Base-by-base conservation (phyloP, 2,113 vertebrate genomes). In the Xiphorhynchus elegans region DNA sequence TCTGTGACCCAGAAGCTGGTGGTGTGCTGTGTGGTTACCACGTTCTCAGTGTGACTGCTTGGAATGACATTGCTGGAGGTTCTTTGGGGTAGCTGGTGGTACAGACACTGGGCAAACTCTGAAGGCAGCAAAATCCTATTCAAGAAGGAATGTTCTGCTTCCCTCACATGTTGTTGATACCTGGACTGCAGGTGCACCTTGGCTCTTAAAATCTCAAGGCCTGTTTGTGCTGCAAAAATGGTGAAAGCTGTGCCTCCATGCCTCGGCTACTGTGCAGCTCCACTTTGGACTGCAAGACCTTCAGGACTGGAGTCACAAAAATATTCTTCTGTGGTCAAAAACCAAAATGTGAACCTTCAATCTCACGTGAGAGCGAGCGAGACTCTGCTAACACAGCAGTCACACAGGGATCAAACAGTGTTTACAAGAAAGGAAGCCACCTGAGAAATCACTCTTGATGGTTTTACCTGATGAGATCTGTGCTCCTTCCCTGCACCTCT, bases 341-440 rank as follows among this genome's bases (percentile, higher is more conserved):
- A 78, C 11, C 28, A 24, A 33, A 72, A 25, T 2, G 4, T 2
- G 20, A 92, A 20, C 18, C 31, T 70, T 67, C 13, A 84, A 46
- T 86, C 86, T 64, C 13, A 0, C 35, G 31, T 0, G 5, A 53
- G 24, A 81, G 55, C 5, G 3, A 46, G n/a, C 0, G 1, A 90
- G 47, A 37, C 9, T 44, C 1, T 0, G 60, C 68, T 70, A 79
- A 50, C 12, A 37, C 39, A 83, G 50, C 40, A 42, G 47, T 39
- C 1, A 2, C 21, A 0, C 11, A n/a, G 49, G 87, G 77, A 78
- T 94, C 83, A 81, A 80, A 88, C 59, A 19, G 37, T 82, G 87
- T 92, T 96, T 96, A 87, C 73, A 82, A 70, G 33, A 96, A 72
- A 94, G 96, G 93, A 94, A 96, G 94, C 83, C 79, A 68, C 20